These are phyloP conservation scores for Procambarus clarkii DNA, from an alignment of 1,140 invertebrate genomes.

Conservation along the genomic window DNA sequence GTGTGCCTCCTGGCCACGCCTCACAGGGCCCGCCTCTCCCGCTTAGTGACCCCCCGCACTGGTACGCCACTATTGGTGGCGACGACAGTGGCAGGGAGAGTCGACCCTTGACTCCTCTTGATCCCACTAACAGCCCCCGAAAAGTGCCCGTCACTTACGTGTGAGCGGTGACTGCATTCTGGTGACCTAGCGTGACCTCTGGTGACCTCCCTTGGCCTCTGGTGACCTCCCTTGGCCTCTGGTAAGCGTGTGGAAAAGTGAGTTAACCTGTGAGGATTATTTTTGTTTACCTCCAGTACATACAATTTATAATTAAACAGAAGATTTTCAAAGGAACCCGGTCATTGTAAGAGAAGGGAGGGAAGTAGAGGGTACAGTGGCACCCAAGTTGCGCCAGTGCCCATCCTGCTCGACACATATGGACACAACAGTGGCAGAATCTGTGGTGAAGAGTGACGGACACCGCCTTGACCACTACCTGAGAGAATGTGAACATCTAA, in stretches of 20 bases:
- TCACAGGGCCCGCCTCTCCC: slow-evolving; percentile 26
- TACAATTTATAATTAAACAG: too few relatives aligned
- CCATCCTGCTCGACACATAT: too few relatives aligned
- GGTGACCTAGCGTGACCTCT: not conserved
- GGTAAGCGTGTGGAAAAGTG: not conserved
- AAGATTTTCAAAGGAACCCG: too few relatives aligned
- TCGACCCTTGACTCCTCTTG: slow-evolving; percentile 28
- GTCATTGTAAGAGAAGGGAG: too few relatives aligned
- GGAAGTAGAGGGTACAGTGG: too few relatives aligned
- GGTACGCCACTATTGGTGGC: slow-evolving; percentile 53
- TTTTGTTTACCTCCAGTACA: too few relatives aligned
- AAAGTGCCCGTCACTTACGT: slow-evolving; percentile 63
- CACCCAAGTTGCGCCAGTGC: too few relatives aligned
- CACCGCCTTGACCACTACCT: too few relatives aligned
- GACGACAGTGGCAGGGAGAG: slow-evolving; percentile 46
- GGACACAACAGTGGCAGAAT: too few relatives aligned
- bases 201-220: not conserved
- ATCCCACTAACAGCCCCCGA: slow-evolving; percentile 33
- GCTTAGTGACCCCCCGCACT: slow-evolving; percentile 49
- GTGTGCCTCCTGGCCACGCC: slow-evolving; percentile 2
- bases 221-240: not conserved
- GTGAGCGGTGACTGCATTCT: not conserved
- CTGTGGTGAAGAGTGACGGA: too few relatives aligned
- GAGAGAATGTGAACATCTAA: too few relatives aligned
- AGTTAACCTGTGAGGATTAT: not conserved